Evolutionary conservation across 2,888 invertebrate genomes (phyloP), one percentile per base, ranked within the genome.

Genomic region (Lycia hirtaria): DNA sequence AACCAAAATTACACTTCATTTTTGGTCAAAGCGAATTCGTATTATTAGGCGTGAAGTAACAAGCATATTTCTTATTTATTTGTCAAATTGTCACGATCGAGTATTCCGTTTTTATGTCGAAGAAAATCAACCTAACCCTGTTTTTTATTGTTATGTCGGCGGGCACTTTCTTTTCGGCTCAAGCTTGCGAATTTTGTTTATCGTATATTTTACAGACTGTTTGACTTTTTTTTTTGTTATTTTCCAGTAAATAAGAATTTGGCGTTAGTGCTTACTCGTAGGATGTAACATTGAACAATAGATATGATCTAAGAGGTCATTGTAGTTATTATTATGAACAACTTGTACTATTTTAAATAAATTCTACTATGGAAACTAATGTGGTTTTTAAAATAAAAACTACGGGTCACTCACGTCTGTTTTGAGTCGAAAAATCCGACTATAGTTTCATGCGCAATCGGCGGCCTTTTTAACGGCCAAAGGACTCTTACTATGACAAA

Each of bases 11-110:
- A 48, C 47, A 30, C 35, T 53, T 56, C 35, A 40, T 53, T 50
- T n/a, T 50, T 30, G 49, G 53, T 50, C 47, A 41, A 40, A 37
- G 14, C 37, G 53, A 30, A 43, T 53, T 49, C 38, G 33, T 51
- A 60, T 60, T 53, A 62, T 62, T 59, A 57, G 59, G 52, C 53
- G 61, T 61, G 55, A 48, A 54, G 56, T 64, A 60, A 64, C 51
- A 48, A 60, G 49, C 47, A 37, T 60, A 43, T 47, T 60, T 55
- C 56, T 58, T 37, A 35, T 64, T 64, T 64, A 59, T 62, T 60
- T 49, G 54, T 32, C 49, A 60, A 64, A 64, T 64, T 61, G 61
- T 61, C 67, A 64, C 64, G 64, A 56, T 58, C 53, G 45, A 56
- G 47, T 58, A 55, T 57, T 62, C 37, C 37, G 50, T 57, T 63